A percentile compares a stretch with the other conserved stretches of the same genome.
These are phyloP conservation scores for Sweltsa coloradensis DNA, from an alignment of 1,140 invertebrate genomes.

Conservation along the genomic window DNA sequence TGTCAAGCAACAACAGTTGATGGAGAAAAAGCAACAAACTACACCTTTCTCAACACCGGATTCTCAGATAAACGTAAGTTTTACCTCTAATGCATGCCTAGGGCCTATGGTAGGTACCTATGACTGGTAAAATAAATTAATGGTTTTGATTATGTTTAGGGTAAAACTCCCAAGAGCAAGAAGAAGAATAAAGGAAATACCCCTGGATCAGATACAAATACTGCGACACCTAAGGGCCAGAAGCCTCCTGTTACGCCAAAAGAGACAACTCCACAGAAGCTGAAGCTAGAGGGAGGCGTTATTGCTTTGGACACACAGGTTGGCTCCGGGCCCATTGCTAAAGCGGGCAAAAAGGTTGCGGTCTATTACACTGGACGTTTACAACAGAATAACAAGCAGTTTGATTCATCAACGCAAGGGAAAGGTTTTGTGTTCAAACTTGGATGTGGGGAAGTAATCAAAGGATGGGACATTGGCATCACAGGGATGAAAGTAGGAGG, in stretches of 20 bases:
- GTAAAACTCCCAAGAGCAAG: conserved; percentile 9
- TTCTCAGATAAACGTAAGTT: background rate
- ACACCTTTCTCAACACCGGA: background rate
- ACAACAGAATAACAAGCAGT: conserved; percentile 63
- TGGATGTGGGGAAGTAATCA: conserved; percentile 76
- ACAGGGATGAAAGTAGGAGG: conserved; percentile 86
- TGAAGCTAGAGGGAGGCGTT: conserved; percentile 57
- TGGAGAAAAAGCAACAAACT: conserved; percentile 20
- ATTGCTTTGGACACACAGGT: conserved; percentile 61
- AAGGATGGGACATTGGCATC: conserved; percentile 83
- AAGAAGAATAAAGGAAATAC: conserved; percentile 19
- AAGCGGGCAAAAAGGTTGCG: conserved; percentile 51
- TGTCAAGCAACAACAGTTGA: conserved; percentile 11
- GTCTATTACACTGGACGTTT: conserved; percentile 70
- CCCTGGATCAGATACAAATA: conserved; percentile 8
- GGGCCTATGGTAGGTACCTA: background rate
- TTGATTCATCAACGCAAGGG: conserved; percentile 57
- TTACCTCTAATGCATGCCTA: background rate
- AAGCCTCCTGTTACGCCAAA: conserved; percentile 14
- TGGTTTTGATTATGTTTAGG: conserved; percentile 6
- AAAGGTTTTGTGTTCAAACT: conserved; percentile 75
- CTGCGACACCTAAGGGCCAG: conserved; percentile 2
- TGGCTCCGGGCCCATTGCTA: conserved; percentile 64
- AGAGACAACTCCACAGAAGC: conserved; percentile 35
- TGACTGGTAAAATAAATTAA: too few species aligned